Conservation (phyloP, 2,797 vertebrate species). For the Rhinichthys osculus region DNA sequence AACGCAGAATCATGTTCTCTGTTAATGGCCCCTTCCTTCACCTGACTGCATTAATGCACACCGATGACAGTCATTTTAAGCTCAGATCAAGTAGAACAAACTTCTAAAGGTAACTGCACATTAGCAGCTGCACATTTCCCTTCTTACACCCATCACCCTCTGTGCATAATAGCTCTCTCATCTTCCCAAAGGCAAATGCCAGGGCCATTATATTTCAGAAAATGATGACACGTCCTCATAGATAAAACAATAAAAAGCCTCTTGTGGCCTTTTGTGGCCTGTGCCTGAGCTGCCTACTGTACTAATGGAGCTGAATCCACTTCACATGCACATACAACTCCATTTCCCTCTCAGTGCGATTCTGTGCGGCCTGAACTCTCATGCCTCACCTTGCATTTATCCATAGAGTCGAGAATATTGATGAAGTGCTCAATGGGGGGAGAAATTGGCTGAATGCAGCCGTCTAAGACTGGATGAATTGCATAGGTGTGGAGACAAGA, state of each 20-base stretch:
- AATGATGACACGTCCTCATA: conserved; percentile 17
- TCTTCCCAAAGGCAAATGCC: conserved; percentile 5
- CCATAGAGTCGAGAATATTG: conserved; percentile 42
- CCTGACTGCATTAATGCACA: background rate
- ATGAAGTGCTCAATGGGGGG: conserved; percentile 55
- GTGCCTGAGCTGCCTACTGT: background rate
- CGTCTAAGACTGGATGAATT: conserved; percentile 52
- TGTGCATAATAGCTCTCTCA: background rate
- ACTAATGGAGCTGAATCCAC: conserved; percentile 16
- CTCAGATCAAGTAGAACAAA: background rate
- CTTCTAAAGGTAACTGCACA: background rate
- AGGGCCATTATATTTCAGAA: conserved; percentile 24
- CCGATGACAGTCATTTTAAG: background rate
- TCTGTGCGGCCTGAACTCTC: background rate
- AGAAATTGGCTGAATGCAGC: conserved; percentile 47
- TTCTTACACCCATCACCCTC: conserved; percentile 18
- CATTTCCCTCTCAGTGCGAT: conserved; percentile 12
- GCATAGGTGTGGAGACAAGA: conserved; percentile 58
- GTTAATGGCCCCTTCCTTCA: background rate
- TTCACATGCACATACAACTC: conserved; percentile 12
- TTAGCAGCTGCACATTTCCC: conserved; percentile 1
- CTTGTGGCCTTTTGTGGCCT: conserved; percentile 21
- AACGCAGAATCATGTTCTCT: background rate
- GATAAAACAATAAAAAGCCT: conserved; percentile 31
- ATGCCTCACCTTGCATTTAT: conserved; percentile 37